Percentiles rank a stretch among this genome's conserved stretches.
phyloP scores from a whole-genome alignment of 2,888 invertebrate genomes.

The Heliconius ethilla region DNA sequence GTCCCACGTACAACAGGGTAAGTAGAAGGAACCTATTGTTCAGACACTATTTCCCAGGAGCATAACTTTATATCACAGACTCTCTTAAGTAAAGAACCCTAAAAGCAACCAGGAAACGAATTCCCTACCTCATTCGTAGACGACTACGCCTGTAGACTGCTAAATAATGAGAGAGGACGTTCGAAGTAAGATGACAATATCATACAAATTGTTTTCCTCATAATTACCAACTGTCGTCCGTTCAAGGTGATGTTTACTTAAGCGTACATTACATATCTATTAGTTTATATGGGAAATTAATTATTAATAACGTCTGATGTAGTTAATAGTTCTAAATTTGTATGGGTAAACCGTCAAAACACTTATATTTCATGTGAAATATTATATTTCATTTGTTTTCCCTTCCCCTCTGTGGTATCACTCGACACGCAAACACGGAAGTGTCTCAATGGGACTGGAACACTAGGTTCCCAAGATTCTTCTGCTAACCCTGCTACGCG shows the following conservation, averaged over 20 bases:
- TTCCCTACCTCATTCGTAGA: not conserved
- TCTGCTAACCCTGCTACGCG: too few species aligned
- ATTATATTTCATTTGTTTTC: too few species aligned
- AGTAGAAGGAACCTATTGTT: too few species aligned
- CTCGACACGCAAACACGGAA: not conserved
- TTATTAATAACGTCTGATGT: not conserved
- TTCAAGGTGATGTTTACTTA: constrained; percentile 14
- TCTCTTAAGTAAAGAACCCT: not conserved
- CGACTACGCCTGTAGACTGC: constrained; percentile 4
- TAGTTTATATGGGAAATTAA: not conserved
- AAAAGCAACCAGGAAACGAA: constrained; percentile 16
- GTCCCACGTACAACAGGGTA: too few species aligned
- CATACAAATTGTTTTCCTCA: constrained; percentile 29
- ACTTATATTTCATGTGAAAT: too few species aligned
- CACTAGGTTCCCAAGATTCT: too few species aligned
- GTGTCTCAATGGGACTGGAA: too few species aligned
- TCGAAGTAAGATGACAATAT: constrained; percentile 17
- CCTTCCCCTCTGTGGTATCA: not conserved
- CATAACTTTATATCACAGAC: not conserved
- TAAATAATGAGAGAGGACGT: constrained; percentile 2
- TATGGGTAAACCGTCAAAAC: too few species aligned
- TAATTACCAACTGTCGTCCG: not conserved
- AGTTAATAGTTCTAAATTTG: not conserved
- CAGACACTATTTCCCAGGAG: too few species aligned
- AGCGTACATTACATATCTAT: not conserved